phyloP scores from a whole-genome alignment of 2,888 invertebrate species.

The Hemistola chrysoprasaria region DNA sequence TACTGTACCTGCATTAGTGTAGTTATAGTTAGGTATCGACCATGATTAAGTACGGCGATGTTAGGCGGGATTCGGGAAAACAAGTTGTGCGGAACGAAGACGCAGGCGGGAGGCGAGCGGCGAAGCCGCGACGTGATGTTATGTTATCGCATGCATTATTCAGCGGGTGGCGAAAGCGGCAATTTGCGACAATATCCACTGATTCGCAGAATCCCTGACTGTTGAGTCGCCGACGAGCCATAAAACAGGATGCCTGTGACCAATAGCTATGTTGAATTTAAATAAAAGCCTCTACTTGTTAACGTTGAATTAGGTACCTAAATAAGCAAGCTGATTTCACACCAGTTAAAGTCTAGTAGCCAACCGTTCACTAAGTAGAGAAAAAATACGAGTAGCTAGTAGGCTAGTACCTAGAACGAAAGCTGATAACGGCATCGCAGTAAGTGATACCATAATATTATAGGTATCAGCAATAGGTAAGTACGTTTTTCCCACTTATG shows the following conservation, averaged over 20 bases:
- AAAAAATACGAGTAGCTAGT: too few species aligned
- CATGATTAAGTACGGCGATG: conserved; percentile 41
- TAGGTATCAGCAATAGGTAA: too few species aligned
- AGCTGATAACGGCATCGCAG: too few species aligned
- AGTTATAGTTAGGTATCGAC: conserved; percentile 52
- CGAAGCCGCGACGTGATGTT: conserved; percentile 68
- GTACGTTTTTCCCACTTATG: too few species aligned
- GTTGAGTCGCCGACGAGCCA: conserved; percentile 71
- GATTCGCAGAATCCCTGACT: conserved; percentile 75
- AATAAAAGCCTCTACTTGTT: conserved; percentile 51
- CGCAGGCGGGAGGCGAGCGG: conserved; percentile 29
- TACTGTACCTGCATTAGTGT: conserved; percentile 47
- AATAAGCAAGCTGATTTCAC: too few species aligned
- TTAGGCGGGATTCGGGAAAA: conserved; percentile 50
- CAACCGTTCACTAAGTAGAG: too few species aligned
- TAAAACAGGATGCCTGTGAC: conserved; percentile 75
- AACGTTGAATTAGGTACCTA: too few species aligned
- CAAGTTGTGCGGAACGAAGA: conserved; percentile 45
- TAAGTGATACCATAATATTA: too few species aligned
- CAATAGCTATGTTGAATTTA: conserved; percentile 71
- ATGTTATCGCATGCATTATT: conserved; percentile 81
- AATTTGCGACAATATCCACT: conserved; percentile 81
- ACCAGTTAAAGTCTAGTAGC: too few species aligned
- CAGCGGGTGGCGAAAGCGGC: conserved; percentile 80
- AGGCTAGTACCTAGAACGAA: too few species aligned